Evolutionary conservation across 2,888 invertebrate species (phyloP).

Genomic region (Kuschelorhynchus macadamiae): DNA sequence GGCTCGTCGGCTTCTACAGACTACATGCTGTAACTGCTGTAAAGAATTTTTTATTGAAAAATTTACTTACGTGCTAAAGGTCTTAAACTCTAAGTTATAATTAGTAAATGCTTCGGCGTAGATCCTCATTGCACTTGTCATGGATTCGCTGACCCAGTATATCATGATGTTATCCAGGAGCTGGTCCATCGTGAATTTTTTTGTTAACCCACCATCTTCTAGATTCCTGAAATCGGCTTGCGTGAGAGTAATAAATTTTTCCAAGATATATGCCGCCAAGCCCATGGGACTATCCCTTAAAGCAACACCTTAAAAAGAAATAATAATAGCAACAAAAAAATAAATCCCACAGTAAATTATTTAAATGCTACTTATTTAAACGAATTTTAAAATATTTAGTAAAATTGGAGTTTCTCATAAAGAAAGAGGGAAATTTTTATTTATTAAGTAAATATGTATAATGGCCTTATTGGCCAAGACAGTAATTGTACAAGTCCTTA

Average conservation of each 20-base stretch:
- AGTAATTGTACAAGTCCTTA: too few species aligned
- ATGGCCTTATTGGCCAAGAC: too few species aligned
- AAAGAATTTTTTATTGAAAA: background rate
- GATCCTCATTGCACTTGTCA: constrained; percentile 81
- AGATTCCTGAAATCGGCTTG: constrained; percentile 69
- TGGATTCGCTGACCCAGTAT: constrained; percentile 82
- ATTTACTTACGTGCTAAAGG: background rate
- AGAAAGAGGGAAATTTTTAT: too few species aligned
- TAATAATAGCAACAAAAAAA: too few species aligned
- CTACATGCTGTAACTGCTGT: too few species aligned
- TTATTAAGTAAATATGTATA: too few species aligned
- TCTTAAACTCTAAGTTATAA: background rate
- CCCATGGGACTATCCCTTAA: constrained; percentile 84
- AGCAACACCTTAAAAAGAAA: constrained; percentile 73
- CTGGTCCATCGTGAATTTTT: constrained; percentile 79
- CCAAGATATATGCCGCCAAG: constrained; percentile 92
- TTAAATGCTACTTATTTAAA: too few species aligned
- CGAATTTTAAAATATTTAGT: too few species aligned
- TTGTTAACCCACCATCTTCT: constrained; percentile 77
- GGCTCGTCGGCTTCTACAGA: too few species aligned
- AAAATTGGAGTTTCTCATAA: too few species aligned
- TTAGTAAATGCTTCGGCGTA: constrained; percentile 75
- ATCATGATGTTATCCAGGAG: constrained; percentile 84
- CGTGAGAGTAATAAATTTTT: constrained; percentile 88
- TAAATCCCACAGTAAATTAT: too few species aligned